Percentiles rank a stretch among this genome's conserved stretches.
phyloP scores from a whole-genome alignment of 2,888 invertebrate genomes.

The Drosophila nr. perissopoda region DNA sequence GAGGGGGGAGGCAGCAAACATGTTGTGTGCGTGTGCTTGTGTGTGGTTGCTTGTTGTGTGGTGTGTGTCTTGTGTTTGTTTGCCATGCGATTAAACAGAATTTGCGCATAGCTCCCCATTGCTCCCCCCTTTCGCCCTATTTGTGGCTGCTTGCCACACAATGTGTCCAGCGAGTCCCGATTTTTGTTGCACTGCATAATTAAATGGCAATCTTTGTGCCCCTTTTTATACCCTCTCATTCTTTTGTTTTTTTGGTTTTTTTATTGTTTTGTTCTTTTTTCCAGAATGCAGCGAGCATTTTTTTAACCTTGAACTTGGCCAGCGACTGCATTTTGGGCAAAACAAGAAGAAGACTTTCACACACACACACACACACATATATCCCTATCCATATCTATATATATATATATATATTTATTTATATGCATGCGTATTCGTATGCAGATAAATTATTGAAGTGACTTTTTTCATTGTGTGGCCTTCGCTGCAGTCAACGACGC shows the following conservation, averaged over 20 bases:
- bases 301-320: slow-evolving; percentile 66
- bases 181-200: slow-evolving; percentile 9
- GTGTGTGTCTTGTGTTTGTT: slow-evolving; percentile 21
- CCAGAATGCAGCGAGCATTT: slow-evolving; percentile 35
- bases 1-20: slow-evolving; percentile 23
- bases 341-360: neutral
- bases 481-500: neutral
- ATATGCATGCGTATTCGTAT: neutral
- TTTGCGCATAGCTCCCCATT: neutral
- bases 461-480: neutral
- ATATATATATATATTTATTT: neutral
- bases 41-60: neutral
- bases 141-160: slow-evolving; percentile 25
- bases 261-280: slow-evolving; percentile 1
- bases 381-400: neutral
- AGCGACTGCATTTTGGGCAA: slow-evolving; percentile 32
- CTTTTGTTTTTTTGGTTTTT: slow-evolving; percentile 1
- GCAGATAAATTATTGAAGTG: neutral
- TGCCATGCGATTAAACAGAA: slow-evolving; percentile 29
- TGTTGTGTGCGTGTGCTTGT: slow-evolving; percentile 28
- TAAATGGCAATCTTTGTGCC: slow-evolving; percentile 4
- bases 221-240: neutral
- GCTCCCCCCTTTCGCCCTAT: neutral
- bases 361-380: neutral
- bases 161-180: slow-evolving; percentile 1